Evolutionary conservation across 2,797 vertebrate genomes (phyloP), one percentile per base, ranked within the genome.

Genomic region (Galago senegalensis): DNA sequence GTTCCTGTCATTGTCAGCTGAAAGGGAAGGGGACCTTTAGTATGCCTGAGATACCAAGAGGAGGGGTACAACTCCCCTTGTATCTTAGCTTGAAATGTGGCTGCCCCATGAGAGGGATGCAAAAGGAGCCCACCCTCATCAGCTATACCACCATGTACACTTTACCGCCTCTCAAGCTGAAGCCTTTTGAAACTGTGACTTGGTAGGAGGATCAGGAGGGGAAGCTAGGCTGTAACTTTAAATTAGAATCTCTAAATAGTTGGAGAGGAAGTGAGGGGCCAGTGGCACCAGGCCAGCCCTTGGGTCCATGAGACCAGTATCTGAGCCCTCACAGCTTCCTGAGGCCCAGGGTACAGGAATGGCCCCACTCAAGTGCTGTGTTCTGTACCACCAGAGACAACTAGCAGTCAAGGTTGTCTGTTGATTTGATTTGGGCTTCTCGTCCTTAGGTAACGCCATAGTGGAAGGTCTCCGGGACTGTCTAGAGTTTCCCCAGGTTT

Each of bases 151-250:
- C 43, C 0, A 0, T 11, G 49, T 31, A 65, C 29, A n/a, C 7
- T 34, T 34, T 17, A 37, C 85, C n/a, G 5, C 56, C 49, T 87
- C 84, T 43, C 82, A 65, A 92, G 13, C 7, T 7, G 3, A 96
- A 93, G 29, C 12, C 37, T 86, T 73, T 70, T 65, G 83, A 87
- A 95, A 65, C 37, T 69, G 7, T 29, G 20, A 75, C 65, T 87
- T 63, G 85, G 46, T 29, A 53, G n/a, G n/a, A 31, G 7, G 56
- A 60, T 0, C 43, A 61, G 49, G 5, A 73, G n/a, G 37, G 3
- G n/a, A 5, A 11, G 90, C 43, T 76, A 27, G 65, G n/a, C 53
- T 90, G 14, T 58, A 46, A 37, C 56, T 90, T 94, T 65, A 80
- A 75, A 53, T 70, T 6, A 89, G 46, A 89, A 56, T 87, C 43